Evolutionary conservation across 2,113 vertebrate genomes (phyloP).

Genomic region (Poecile atricapillus): DNA sequence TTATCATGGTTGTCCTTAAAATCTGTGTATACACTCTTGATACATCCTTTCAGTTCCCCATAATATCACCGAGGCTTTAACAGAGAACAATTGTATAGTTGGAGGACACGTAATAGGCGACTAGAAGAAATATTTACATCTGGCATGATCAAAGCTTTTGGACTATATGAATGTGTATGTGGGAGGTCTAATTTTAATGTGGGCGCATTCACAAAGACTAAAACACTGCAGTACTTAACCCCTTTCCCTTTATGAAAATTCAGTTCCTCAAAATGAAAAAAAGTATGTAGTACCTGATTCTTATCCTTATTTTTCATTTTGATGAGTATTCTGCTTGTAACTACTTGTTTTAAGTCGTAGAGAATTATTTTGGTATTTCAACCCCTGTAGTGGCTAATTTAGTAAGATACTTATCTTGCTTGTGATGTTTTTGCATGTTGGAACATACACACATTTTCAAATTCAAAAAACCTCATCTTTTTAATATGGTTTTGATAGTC

Average conservation of each 20-base stretch:
- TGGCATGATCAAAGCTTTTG: conserved; percentile 48
- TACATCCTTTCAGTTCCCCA: neutral
- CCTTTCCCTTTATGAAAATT: conserved; percentile 59
- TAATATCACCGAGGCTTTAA: neutral
- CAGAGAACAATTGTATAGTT: conserved; percentile 46
- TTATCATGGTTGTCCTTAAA: neutral
- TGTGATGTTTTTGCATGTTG: neutral
- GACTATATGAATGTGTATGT: neutral
- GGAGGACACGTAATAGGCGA: neutral
- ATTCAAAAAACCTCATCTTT: neutral
- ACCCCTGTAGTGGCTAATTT: neutral
- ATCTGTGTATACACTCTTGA: neutral
- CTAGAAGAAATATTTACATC: conserved; percentile 54
- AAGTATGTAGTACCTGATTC: conserved; percentile 44
- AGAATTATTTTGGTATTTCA: conserved; percentile 8
- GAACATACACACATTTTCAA: neutral
- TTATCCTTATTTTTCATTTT: conserved; percentile 56
- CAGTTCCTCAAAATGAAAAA: conserved; percentile 55
- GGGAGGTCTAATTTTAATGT: conserved; percentile 52
- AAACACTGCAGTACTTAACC: conserved; percentile 49
- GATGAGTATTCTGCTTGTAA: conserved; percentile 34
- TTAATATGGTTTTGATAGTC: neutral
- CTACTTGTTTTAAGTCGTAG: conserved; percentile 22
- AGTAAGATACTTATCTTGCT: neutral
- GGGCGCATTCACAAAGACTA: conserved; percentile 54